These are phyloP conservation scores for Apus apus DNA, from an alignment of 2,113 vertebrate genomes.

Conservation along the genomic window DNA sequence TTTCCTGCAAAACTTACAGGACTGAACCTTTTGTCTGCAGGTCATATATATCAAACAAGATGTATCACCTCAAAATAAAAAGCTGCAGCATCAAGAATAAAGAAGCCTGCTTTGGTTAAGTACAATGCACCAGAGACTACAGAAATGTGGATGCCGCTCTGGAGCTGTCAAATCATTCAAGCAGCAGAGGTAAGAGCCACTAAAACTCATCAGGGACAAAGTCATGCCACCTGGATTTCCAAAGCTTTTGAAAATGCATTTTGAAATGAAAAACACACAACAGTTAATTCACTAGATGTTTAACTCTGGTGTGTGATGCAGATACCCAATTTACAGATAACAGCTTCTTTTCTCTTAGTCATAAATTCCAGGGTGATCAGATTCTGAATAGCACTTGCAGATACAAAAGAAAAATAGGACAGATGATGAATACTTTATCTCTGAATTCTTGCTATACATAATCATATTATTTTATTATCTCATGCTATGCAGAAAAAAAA, in stretches of 20 bases:
- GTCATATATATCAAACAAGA: neutral
- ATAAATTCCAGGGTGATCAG: conserved; percentile 47
- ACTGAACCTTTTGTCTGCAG: neutral
- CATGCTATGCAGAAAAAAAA: conserved; percentile 8
- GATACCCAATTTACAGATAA: conserved; percentile 42
- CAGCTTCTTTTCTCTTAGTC: conserved; percentile 24
- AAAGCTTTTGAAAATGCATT: conserved; percentile 15
- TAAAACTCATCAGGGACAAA: neutral
- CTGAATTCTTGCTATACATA: conserved; percentile 46
- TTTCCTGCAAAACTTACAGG: neutral
- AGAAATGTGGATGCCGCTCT: neutral
- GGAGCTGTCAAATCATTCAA: neutral
- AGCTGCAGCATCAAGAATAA: neutral
- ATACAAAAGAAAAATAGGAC: conserved; percentile 60
- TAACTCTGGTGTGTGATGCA: neutral
- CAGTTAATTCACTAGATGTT: neutral
- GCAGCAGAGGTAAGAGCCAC: neutral
- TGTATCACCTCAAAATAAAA: neutral
- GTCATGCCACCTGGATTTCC: neutral
- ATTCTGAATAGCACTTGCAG: conserved; percentile 32
- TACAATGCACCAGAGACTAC: neutral
- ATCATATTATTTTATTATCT: conserved; percentile 69
- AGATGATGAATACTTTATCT: conserved; percentile 62
- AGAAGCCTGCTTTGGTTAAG: neutral
- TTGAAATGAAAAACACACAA: conserved; percentile 3